A percentile compares a stretch with the other conserved stretches of the same genome.
These are phyloP conservation scores for Phthorimaea operculella DNA, from an alignment of 1,140 invertebrate species.

Conservation along the genomic window DNA sequence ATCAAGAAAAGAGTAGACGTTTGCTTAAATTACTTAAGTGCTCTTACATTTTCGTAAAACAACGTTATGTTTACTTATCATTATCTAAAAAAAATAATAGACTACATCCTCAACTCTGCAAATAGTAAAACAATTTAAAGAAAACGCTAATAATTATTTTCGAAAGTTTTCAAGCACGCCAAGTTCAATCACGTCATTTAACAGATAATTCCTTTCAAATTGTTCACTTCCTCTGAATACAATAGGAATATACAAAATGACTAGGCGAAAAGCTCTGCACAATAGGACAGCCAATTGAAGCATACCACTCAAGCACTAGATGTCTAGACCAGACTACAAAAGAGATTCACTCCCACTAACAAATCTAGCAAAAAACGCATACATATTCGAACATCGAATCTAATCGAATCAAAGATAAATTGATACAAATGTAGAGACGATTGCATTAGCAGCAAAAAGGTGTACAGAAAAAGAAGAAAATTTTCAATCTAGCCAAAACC, in stretches of 20 bases:
- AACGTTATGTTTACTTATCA: conserved; percentile 17
- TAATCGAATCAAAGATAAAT: conserved; percentile 16
- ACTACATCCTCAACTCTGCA: background rate
- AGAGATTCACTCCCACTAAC: conserved; percentile 3
- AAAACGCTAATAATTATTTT: background rate
- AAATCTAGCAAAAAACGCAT: conserved; percentile 14
- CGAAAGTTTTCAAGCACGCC: too few relatives aligned
- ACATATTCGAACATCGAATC: conserved; percentile 13
- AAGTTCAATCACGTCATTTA: background rate
- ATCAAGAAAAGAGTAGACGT: conserved; percentile 29
- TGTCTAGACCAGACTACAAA: conserved; percentile 23
- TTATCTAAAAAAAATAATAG: conserved; percentile 13
- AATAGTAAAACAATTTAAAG: background rate
- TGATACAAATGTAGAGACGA: conserved; percentile 18
- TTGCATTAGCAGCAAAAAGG: conserved; percentile 26
- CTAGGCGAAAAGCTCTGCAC: conserved; percentile 46
- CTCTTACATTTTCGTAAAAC: conserved; percentile 11
- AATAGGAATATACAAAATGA: conserved; percentile 45
- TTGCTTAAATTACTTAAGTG: conserved; percentile 21
- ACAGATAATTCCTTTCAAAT: conserved; percentile 21
- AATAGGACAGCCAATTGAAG: conserved; percentile 42
- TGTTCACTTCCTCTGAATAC: conserved; percentile 45
- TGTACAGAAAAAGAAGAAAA: conserved; percentile 33
- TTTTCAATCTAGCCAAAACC: conserved; percentile 52
- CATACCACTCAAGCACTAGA: conserved; percentile 31